Evolutionary conservation across 1,140 invertebrate species (phyloP).

Genomic region (Drosophila nannoptera): DNA sequence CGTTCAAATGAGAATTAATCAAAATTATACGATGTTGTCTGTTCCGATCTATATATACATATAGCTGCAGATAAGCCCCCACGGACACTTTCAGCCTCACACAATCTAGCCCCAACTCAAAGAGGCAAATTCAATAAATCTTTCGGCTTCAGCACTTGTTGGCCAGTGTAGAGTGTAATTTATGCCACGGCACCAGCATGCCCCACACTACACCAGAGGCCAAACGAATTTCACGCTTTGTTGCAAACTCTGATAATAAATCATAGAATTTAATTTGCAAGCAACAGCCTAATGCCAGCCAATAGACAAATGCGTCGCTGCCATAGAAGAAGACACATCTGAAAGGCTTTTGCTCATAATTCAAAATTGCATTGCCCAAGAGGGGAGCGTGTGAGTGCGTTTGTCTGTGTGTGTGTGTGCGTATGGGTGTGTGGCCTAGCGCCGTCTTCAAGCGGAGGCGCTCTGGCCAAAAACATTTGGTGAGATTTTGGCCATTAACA

Average conservation of each 20-base stretch:
- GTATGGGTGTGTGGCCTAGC: conserved; percentile 39
- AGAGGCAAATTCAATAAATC: neutral
- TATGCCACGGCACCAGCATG: conserved; percentile 5
- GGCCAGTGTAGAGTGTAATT: conserved; percentile 55
- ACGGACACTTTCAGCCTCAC: too few relatives aligned
- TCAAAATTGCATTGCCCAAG: conserved; percentile 43
- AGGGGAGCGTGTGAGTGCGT: neutral
- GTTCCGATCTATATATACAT: too few relatives aligned
- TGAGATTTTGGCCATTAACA: conserved; percentile 71
- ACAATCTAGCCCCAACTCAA: too few relatives aligned
- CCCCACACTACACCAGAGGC: conserved; percentile 41
- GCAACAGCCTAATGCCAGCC: conserved; percentile 23
- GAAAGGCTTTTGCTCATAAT: conserved; percentile 60
- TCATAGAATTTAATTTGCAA: conserved; percentile 70
- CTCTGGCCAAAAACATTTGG: conserved; percentile 30
- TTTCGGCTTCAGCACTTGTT: conserved; percentile 9
- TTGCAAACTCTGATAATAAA: conserved; percentile 74
- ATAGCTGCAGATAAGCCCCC: too few relatives aligned
- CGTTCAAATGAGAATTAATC: too few relatives aligned
- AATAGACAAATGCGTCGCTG: conserved; percentile 53
- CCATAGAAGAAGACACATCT: conserved; percentile 42
- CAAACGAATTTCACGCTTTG: conserved; percentile 75
- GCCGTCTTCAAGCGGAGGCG: conserved; percentile 32
- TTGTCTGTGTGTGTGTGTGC: neutral
- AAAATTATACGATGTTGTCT: too few relatives aligned